A percentile compares a stretch with the other conserved stretches of the same genome.
Evolutionary conservation across 2,113 vertebrate genomes (phyloP).

Genomic region (Rattus rattus): DNA sequence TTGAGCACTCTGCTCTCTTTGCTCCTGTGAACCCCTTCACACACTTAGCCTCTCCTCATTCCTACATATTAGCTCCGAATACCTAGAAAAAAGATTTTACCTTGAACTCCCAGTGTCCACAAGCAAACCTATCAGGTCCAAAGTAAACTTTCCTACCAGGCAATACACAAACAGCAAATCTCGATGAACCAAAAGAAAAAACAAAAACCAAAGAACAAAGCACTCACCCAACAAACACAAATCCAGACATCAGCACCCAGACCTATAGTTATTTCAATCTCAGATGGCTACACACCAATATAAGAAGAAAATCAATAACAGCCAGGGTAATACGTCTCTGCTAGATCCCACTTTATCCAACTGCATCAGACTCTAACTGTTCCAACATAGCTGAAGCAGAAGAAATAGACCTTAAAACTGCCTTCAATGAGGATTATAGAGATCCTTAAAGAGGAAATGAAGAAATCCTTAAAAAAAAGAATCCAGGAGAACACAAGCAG

Average conservation of each 20-base stretch:
- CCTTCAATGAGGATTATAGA: not conserved
- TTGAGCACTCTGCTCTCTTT: not conserved
- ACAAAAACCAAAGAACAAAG: not conserved
- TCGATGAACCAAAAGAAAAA: not conserved
- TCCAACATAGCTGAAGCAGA: not conserved
- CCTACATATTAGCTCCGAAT: not conserved
- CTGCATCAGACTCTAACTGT: not conserved
- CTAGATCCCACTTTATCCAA: not conserved
- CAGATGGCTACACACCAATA: not conserved
- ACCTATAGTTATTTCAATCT: not conserved
- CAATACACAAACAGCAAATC: not conserved
- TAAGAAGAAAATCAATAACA: not conserved
- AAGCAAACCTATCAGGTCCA: not conserved
- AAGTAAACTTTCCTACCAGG: not conserved
- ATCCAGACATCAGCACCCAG: not conserved
- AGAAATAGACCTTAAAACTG: not conserved
- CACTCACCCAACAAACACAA: not conserved
- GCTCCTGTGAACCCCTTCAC: not conserved
- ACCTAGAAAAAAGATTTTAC: not conserved
- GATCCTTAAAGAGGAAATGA: not conserved
- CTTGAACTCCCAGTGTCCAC: not conserved
- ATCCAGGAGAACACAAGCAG: not conserved
- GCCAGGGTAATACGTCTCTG: not conserved
- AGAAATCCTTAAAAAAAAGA: not conserved
- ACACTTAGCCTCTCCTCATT: not conserved